Evolutionary conservation across 2,888 invertebrate genomes (phyloP).

Genomic region (Celastrina argiolus): DNA sequence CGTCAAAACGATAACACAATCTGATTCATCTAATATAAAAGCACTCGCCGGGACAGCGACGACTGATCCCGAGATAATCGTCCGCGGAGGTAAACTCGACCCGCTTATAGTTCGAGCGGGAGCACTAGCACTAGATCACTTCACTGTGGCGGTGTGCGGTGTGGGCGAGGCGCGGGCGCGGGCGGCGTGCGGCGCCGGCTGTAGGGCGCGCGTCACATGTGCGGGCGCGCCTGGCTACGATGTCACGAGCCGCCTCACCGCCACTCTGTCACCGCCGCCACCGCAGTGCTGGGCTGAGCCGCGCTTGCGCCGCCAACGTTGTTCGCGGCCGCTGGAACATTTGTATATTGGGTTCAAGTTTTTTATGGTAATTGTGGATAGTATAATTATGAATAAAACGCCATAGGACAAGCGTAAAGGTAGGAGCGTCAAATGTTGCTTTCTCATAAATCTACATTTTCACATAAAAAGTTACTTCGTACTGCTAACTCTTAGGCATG

Average conservation of each 20-base stretch:
- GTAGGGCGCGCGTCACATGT: constrained; percentile 26
- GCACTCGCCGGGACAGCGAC: constrained; percentile 4
- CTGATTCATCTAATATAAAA: constrained; percentile 14
- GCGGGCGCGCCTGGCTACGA: constrained; percentile 32
- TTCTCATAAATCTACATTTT: too few relatives aligned
- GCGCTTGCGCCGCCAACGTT: constrained; percentile 48
- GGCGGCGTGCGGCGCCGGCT: constrained; percentile 35
- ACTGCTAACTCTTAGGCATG: too few relatives aligned
- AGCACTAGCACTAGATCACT: constrained; percentile 10
- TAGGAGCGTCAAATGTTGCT: too few relatives aligned
- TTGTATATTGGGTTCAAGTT: neutral
- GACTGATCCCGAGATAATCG: constrained; percentile 8
- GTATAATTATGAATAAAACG: too few relatives aligned
- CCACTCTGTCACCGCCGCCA: constrained; percentile 77
- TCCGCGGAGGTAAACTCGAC: constrained; percentile 3
- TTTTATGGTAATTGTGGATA: too few relatives aligned
- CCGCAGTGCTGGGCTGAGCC: constrained; percentile 79
- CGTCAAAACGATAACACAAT: constrained; percentile 19
- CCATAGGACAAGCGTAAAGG: too few relatives aligned
- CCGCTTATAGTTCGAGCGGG: neutral
- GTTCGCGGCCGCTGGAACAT: constrained; percentile 34
- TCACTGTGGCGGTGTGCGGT: neutral
- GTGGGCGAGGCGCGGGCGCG: neutral
- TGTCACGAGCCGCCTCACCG: constrained; percentile 71
- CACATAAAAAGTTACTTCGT: too few relatives aligned